Base-by-base conservation (phyloP, 2,113 vertebrate species). In the Merops nubicus region DNA sequence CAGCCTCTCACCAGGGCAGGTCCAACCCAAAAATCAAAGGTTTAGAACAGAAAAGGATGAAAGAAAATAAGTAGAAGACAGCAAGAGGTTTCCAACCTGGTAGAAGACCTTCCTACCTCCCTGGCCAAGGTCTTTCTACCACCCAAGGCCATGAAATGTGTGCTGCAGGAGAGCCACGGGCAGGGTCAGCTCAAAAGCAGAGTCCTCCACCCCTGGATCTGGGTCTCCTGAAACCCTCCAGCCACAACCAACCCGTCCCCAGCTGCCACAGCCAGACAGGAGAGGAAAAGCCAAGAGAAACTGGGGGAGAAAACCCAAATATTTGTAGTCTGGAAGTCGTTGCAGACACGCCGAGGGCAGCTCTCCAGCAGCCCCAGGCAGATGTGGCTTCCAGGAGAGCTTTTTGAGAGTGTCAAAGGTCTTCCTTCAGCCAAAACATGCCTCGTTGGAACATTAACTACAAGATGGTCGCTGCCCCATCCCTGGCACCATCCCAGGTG, bases 91-190 rank as follows among this genome's bases (percentile, higher is more conserved):
- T 47, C 26, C 53, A 54, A 25, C 3, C 25, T 13, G 34, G 38
- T 12, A 14, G 1, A 12, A 0, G 6, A 47, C 21, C 28, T 48
- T 62, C 14, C n/a, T 8, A 1, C 8, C 82, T 47, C 62, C 40
- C 59, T 38, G 45, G 12, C 4, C 36, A 51, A n/a, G 38, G 33
- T 25, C 34, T 54, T 48, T 60, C 4, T 21, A 14, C 38, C 1
- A 1, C 28, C 33, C 13, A 75, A 6, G 72, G 38, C 28, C 6
- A 12, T 11, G 19, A 23, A 53, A 22, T 3, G 2, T 0, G 1
- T 1, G 5, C 40, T n/a, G 23, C 0, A 0, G n/a, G 12, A 76
- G 8, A 48, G 42, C 14, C 84, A 14, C 25, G 45, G 29, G 18
- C 62, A 63, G n/a, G 28, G 25, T 9, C 38, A 47, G 38, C 45